Evolutionary conservation across 2,888 invertebrate genomes (phyloP).

Genomic region (Pandemis heparana): DNA sequence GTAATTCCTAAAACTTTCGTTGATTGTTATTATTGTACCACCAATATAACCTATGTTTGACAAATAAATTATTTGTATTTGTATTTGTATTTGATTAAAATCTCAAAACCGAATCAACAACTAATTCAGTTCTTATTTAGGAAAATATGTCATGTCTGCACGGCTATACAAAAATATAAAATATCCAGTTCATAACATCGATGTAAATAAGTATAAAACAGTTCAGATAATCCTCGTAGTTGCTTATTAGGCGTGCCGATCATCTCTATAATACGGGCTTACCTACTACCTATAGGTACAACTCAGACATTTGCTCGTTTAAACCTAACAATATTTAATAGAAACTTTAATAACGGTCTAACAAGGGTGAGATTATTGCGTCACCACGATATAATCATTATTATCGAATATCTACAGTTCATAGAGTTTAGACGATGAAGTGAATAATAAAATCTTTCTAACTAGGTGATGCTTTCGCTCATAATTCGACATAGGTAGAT

Average conservation of each 20-base stretch:
- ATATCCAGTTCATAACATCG: conserved; percentile 70
- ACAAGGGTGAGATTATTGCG: conserved; percentile 57
- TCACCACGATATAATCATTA: conserved; percentile 59
- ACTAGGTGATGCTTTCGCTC: conserved; percentile 62
- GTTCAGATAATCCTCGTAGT: conserved; percentile 46
- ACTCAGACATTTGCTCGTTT: conserved; percentile 44
- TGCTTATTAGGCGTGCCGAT: conserved; percentile 36
- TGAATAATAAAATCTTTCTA: conserved; percentile 68
- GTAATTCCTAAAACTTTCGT: conserved; percentile 78
- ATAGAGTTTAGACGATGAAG: conserved; percentile 52
- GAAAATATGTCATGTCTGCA: conserved; percentile 69
- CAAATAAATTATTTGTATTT: too few species aligned
- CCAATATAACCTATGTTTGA: too few species aligned
- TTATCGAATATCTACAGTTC: conserved; percentile 61
- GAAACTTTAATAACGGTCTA: conserved; percentile 60
- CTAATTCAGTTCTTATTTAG: conserved; percentile 68
- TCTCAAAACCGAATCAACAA: conserved; percentile 72
- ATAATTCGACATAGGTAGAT: conserved; percentile 64
- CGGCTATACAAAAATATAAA: conserved; percentile 73
- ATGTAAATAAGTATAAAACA: conserved; percentile 58
- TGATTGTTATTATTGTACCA: too few species aligned
- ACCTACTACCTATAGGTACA: conserved; percentile 35
- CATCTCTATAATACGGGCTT: conserved; percentile 28
- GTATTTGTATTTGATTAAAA: too few species aligned
- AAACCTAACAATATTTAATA: conserved; percentile 54